phyloP scores from a whole-genome alignment of 23 tunicate species.

The Styela plicata region DNA sequence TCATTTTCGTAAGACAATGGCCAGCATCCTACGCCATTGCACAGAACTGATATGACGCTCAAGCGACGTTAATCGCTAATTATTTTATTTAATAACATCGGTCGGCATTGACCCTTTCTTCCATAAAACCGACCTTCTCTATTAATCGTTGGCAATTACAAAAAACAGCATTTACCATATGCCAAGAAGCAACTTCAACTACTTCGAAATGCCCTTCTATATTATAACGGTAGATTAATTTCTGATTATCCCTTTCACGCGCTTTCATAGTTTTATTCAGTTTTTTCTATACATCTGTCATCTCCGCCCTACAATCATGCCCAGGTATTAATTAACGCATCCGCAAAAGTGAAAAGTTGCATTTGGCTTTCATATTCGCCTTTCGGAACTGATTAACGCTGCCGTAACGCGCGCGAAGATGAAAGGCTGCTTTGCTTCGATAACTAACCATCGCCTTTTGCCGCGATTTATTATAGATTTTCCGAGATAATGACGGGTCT shows the following conservation, averaged over 20 bases:
- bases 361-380: not conserved
- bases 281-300: not conserved
- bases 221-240: conserved; percentile 13
- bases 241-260: conserved; percentile 34
- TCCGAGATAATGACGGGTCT: not conserved
- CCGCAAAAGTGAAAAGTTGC: conserved; percentile 19
- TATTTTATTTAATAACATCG: not conserved
- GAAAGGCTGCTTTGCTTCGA: conserved; percentile 16
- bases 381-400: not conserved
- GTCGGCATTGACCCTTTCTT: no score
- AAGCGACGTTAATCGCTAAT: not conserved
- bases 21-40: not conserved
- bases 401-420: conserved; percentile 7
- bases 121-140: no score
- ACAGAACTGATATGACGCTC: not conserved
- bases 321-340: conserved; percentile 25
- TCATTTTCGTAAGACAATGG: not conserved
- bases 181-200: not conserved
- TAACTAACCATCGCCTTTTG: not conserved
- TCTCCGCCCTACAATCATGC: conserved; percentile 18
- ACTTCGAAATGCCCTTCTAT: not conserved
- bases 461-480: not conserved
- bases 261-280: conserved; percentile 5
- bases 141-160: conserved; percentile 14
- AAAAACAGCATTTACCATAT: conserved; percentile 12